Conservation (phyloP, 1,140 invertebrate genomes). For the Zaprionus camerounensis region DNA sequence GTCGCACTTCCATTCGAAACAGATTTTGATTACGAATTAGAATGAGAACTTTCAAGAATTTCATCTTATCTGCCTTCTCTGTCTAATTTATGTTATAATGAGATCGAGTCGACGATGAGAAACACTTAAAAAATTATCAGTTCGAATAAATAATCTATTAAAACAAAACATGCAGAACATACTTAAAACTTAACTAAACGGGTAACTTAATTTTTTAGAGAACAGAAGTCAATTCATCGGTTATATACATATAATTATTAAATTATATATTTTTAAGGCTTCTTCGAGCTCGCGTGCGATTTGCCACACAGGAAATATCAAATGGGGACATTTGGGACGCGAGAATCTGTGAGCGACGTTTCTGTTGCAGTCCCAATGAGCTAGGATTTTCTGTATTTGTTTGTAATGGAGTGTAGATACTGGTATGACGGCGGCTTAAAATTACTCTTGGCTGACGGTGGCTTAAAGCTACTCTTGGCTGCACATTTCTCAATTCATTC, state of each 20-base stretch:
- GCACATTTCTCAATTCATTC: background rate
- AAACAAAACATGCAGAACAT: background rate
- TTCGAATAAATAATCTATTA: background rate
- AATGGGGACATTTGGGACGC: background rate
- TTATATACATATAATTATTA: background rate
- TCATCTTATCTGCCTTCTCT: background rate
- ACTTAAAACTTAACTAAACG: background rate
- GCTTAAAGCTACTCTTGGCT: background rate
- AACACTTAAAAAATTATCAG: background rate
- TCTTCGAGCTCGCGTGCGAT: constrained; percentile 16
- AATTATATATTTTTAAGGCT: background rate
- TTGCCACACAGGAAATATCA: constrained; percentile 20
- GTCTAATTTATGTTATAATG: background rate
- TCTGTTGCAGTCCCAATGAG: background rate
- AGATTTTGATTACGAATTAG: background rate
- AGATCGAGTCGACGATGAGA: background rate
- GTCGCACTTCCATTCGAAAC: background rate
- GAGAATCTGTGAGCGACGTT: background rate
- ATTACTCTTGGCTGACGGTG: background rate
- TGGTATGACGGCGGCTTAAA: background rate
- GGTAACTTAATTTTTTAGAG: background rate
- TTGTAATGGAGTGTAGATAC: background rate
- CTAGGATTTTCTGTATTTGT: background rate
- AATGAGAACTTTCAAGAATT: background rate
- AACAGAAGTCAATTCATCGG: background rate